phyloP scores from a whole-genome alignment of 2,797 vertebrate species.

The Caiman crocodilus region DNA sequence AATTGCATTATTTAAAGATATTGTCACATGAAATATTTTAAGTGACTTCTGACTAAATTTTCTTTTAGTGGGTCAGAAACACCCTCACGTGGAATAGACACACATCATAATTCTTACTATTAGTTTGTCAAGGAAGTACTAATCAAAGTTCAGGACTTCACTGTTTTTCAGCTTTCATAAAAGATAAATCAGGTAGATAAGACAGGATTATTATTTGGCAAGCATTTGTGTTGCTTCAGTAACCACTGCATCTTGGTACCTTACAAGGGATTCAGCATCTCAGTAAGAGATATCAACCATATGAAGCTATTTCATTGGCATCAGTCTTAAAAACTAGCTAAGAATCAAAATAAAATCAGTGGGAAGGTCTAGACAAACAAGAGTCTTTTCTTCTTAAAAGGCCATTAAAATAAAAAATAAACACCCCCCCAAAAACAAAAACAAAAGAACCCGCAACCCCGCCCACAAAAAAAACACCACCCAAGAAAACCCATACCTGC shows the following conservation, averaged over 20 bases:
- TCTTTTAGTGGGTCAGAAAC: not conserved
- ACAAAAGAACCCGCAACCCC: not conserved
- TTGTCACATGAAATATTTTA: not conserved
- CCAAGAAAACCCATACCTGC: too few relatives aligned
- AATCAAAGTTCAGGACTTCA: not conserved
- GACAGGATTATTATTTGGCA: not conserved
- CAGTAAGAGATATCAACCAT: not conserved
- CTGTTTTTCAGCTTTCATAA: not conserved
- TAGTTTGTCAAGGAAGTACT: not conserved
- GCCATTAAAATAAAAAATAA: not conserved
- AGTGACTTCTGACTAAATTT: not conserved
- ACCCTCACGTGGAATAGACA: not conserved
- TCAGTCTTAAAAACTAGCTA: not conserved
- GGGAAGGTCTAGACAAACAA: not conserved
- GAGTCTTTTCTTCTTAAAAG: not conserved
- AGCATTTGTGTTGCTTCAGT: not conserved
- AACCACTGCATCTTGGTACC: not conserved
- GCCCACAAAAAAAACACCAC: too few relatives aligned
- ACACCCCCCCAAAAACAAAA: too few relatives aligned
- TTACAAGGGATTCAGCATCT: accelerated
- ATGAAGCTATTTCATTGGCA: not conserved
- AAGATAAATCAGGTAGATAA: not conserved
- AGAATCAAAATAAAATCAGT: not conserved
- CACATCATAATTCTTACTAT: not conserved
- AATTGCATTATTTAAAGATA: not conserved